Evolutionary conservation across 2,113 vertebrate genomes (phyloP).

Genomic region (Hippotragus niger): DNA sequence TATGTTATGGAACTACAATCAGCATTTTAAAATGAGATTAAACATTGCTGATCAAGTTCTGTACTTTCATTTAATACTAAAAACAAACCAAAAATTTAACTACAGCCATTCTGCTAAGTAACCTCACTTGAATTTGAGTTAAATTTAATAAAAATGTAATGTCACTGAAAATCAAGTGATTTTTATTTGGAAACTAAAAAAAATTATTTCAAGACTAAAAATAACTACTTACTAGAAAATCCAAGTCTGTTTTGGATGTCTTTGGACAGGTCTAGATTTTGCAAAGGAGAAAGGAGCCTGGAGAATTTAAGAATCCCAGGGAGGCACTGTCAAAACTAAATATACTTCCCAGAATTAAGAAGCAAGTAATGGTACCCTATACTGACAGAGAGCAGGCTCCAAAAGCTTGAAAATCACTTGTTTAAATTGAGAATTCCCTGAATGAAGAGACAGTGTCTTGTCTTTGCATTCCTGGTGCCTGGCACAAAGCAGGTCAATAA

Average conservation of each 20-base stretch:
- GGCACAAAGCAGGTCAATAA: conserved; percentile 18
- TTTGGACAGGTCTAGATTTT: neutral
- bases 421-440: neutral
- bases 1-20: neutral
- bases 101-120: neutral
- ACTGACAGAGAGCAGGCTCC: neutral
- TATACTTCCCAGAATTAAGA: neutral
- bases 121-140: conserved; percentile 28
- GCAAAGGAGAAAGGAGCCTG: neutral
- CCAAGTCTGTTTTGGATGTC: neutral
- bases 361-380: neutral
- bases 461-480: conserved; percentile 3
- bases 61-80: neutral
- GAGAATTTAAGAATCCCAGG: neutral
- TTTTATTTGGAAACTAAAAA: neutral
- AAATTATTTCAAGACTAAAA: neutral
- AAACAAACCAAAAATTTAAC: neutral
- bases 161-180: conserved; percentile 4
- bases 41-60: neutral
- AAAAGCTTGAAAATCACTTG: neutral
- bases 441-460: neutral
- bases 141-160: neutral
- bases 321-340: conserved; percentile 10
- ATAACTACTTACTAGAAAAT: neutral
- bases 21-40: conserved; percentile 20